Conservation (phyloP, 2,888 invertebrate genomes). For the Phrixothrix hirtus region DNA sequence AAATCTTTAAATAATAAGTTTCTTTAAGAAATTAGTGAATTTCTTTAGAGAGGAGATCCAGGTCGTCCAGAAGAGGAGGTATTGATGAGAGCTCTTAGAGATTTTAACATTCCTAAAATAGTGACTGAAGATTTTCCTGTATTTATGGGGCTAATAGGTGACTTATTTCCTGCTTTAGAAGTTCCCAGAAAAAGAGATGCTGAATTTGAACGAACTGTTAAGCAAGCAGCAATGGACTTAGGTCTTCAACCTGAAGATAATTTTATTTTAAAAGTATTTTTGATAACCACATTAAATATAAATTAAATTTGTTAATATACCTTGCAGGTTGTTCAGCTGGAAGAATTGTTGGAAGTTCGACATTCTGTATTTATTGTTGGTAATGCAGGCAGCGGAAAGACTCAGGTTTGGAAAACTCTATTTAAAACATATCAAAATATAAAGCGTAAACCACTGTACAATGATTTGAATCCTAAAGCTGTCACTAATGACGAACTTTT, state of each 20-base stretch:
- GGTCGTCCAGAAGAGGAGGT: constrained; percentile 88
- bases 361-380: constrained; percentile 81
- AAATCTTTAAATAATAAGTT: too few relatives aligned
- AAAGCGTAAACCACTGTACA: constrained; percentile 79
- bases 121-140: constrained; percentile 89
- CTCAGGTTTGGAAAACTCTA: constrained; percentile 90
- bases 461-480: constrained; percentile 94
- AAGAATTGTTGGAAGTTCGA: constrained; percentile 89
- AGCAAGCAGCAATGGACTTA: constrained; percentile 77
- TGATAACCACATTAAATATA: too few relatives aligned
- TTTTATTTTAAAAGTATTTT: constrained; percentile 81
- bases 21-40: too few relatives aligned
- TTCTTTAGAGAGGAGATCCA: constrained; percentile 74
- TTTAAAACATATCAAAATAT: constrained; percentile 80
- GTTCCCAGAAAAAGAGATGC: constrained; percentile 85
- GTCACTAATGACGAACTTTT: constrained; percentile 95
- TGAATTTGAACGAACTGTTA: constrained; percentile 81
- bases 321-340: constrained; percentile 92
- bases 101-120: constrained; percentile 94
- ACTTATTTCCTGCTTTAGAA: constrained; percentile 89
- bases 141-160: constrained; percentile 93
- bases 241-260: constrained; percentile 90
- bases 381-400: constrained; percentile 88
- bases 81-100: constrained; percentile 88
- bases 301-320: too few relatives aligned